phyloP scores from a whole-genome alignment of 1,140 invertebrate species.

The Caerostris darwini region DNA sequence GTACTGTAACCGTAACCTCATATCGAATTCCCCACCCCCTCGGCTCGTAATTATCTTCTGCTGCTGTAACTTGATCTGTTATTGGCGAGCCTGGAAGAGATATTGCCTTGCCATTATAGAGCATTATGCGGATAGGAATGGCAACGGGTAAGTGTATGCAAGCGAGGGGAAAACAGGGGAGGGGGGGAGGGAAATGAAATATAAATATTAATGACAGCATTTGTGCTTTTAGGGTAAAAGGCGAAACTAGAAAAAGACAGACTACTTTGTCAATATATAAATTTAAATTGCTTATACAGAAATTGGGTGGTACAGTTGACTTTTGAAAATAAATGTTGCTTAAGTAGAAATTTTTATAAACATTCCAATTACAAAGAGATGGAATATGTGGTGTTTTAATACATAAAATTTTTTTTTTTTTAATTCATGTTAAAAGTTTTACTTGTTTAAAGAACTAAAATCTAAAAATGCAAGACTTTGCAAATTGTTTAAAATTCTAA shows the following conservation, averaged over 20 bases:
- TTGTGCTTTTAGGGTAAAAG: not conserved
- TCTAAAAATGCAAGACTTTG: no score
- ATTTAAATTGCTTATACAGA: not conserved
- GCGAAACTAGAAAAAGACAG: not conserved
- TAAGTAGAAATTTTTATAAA: not conserved
- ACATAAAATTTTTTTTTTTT: no score
- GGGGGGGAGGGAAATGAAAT: not conserved
- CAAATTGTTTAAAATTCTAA: no score
- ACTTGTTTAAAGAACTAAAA: no score
- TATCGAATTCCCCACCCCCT: slow-evolving; percentile 20
- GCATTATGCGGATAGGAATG: not conserved
- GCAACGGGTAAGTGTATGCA: slow-evolving; percentile 16
- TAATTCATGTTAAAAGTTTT: no score
- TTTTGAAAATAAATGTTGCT: not conserved
- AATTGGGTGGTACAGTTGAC: not conserved
- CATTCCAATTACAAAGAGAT: no score
- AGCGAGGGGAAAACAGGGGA: not conserved
- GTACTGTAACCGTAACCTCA: slow-evolving; percentile 12
- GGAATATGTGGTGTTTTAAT: no score
- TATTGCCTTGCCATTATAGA: slow-evolving; percentile 1
- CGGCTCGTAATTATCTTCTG: slow-evolving; percentile 19
- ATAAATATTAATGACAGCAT: slow-evolving; percentile 29
- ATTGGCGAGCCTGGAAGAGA: not conserved
- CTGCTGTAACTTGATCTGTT: slow-evolving; percentile 24
- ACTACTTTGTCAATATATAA: slow-evolving; percentile 2